Base-by-base conservation (phyloP, 2,888 invertebrate species). In the Amitus sp. region DNA sequence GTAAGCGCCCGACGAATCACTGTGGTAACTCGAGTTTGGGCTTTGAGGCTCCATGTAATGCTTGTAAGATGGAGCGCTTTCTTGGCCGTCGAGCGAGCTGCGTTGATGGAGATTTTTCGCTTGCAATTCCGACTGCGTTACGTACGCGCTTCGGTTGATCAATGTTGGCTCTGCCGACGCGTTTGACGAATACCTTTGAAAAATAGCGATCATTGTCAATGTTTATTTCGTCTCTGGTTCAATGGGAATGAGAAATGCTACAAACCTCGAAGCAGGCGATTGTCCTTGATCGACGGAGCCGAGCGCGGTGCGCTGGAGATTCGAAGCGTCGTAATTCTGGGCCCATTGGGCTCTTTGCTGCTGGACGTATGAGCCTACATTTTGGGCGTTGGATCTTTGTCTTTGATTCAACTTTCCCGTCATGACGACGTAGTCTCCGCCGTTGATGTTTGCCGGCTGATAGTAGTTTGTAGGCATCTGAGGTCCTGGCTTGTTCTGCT, bases 361-460 rank as follows among this genome's bases (percentile, higher is more conserved):
- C 52, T 74, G 68, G 0, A 68, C 61, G 27, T 71, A 74, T 0
- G 72, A 62, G 2, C 46, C 42, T 33, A 72, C 63, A 63, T 63
- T 70, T 48, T 70, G 74, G 0, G 60, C 37, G 23, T 64, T 57
- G 79, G 53, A 60, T n/a, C 73, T 72, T 52, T 73, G 77, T 27
- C 64, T 68, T 45, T 70, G 72, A 20, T 61, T 68, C n/a, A 76
- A 68, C 72, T 82, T 89, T n/a, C 92, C 92, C 10, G 91, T 91
- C 93, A 93, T 93, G 73, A 92, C 91, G 18, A 93, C 93, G 82
- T 93, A 93, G 76, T 93, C 93, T 19, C 79, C 78, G 61, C 90
- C 90, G 77, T 92, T 92, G 13, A 90, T 88, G 66, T 90, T 91
- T 59, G 91, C 90, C 34, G 85, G 75, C 65, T 80, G 78, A 58